phyloP scores from a whole-genome alignment of 2,888 invertebrate genomes.

The Lapara coniferarum region DNA sequence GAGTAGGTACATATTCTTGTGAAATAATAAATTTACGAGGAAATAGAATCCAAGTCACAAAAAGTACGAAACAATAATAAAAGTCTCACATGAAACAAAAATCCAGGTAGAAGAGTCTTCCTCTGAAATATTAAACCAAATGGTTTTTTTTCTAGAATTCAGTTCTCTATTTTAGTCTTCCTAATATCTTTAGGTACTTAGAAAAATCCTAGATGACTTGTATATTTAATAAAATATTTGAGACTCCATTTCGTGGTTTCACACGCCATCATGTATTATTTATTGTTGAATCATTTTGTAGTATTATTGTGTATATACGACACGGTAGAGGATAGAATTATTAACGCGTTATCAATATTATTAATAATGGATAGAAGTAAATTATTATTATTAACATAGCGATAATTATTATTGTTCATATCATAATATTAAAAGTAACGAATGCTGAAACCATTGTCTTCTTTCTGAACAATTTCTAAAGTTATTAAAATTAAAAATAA shows the following conservation, averaged over 20 bases:
- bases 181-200: too few relatives aligned
- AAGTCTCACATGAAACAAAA: too few relatives aligned
- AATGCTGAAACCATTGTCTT: slow-evolving; percentile 86
- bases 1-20: too few relatives aligned
- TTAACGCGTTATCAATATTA: slow-evolving; percentile 77
- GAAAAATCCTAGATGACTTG: too few relatives aligned
- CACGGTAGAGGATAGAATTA: slow-evolving; percentile 68
- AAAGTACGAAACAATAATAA: too few relatives aligned
- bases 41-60: too few relatives aligned
- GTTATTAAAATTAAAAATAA: slow-evolving; percentile 85
- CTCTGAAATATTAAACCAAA: too few relatives aligned
- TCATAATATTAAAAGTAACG: slow-evolving; percentile 86
- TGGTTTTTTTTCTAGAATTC: too few relatives aligned
- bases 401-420: slow-evolving; percentile 86
- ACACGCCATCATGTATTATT: slow-evolving; percentile 42
- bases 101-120: too few relatives aligned
- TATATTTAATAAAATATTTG: slow-evolving; percentile 18
- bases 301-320: slow-evolving; percentile 66
- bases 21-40: too few relatives aligned
- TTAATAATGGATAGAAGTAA: slow-evolving; percentile 75
- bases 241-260: slow-evolving; percentile 33
- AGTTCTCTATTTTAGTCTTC: too few relatives aligned
- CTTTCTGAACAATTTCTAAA: slow-evolving; percentile 91
- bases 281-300: slow-evolving; percentile 64
- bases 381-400: slow-evolving; percentile 63